phyloP scores from a whole-genome alignment of 2,888 invertebrate genomes.

The Xylophagus ater region DNA sequence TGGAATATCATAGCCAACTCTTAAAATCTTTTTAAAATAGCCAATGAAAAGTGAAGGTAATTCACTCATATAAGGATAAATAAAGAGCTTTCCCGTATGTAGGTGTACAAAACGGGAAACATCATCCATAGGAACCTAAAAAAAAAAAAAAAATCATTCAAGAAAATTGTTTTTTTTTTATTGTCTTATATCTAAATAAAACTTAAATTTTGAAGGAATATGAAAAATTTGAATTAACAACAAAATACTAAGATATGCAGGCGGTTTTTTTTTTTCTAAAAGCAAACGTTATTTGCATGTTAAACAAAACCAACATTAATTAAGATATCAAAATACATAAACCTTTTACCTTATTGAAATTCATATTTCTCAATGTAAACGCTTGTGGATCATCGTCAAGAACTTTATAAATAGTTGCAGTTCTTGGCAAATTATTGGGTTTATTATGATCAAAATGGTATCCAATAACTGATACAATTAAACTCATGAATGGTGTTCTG shows the following conservation, averaged over 20 bases:
- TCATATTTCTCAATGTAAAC: too few species aligned
- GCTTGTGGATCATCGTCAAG: conserved; percentile 21
- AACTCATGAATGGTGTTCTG: conserved; percentile 33
- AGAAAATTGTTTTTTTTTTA: too few species aligned
- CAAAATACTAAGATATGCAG: not conserved
- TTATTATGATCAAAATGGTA: conserved; percentile 28
- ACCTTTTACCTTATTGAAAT: too few species aligned
- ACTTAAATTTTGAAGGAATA: too few species aligned
- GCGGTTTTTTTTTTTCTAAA: not conserved
- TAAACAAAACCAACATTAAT: too few species aligned
- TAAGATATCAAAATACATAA: too few species aligned
- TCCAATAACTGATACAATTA: conserved; percentile 34
- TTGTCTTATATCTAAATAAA: too few species aligned
- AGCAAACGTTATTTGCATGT: too few species aligned
- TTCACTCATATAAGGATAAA: conserved; percentile 35
- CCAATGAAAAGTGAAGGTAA: conserved; percentile 31
- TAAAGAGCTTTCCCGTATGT: conserved; percentile 30
- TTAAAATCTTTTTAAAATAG: conserved; percentile 32
- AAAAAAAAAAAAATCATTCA: too few species aligned
- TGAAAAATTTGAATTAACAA: not conserved
- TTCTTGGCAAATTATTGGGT: conserved; percentile 16
- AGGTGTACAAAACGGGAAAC: conserved; percentile 29
- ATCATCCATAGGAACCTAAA: too few species aligned
- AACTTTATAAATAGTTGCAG: conserved; percentile 27
- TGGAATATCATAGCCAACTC: conserved; percentile 36